Conservation (phyloP, 2,888 invertebrate genomes). For the Bhutanitis thaidina region DNA sequence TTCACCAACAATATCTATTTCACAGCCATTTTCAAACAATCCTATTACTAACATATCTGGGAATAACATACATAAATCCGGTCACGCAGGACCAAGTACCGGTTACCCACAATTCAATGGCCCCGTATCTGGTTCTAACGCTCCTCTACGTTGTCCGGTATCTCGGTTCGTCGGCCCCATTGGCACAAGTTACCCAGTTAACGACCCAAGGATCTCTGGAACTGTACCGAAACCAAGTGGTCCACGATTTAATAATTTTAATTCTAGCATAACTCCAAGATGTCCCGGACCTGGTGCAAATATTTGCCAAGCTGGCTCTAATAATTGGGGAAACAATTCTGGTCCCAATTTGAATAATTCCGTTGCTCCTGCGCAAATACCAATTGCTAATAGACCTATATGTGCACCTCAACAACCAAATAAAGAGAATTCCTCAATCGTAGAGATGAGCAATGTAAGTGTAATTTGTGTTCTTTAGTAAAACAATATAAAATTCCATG, state of each 20-base stretch:
- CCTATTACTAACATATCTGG: background rate
- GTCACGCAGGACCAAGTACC: background rate
- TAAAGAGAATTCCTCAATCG: background rate
- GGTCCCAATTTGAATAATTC: background rate
- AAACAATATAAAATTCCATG: too few relatives aligned
- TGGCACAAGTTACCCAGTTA: background rate
- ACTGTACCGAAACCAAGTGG: background rate
- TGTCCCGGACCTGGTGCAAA: background rate
- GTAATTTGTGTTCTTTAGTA: too few relatives aligned
- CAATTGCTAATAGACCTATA: background rate
- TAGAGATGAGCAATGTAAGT: constrained; percentile 18
- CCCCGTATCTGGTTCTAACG: background rate
- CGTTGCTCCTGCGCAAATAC: background rate
- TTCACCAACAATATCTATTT: background rate
- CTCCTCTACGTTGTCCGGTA: background rate
- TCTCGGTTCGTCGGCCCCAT: background rate
- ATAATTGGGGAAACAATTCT: background rate
- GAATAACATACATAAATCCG: background rate
- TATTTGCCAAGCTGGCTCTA: background rate
- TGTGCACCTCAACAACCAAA: background rate
- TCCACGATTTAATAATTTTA: background rate
- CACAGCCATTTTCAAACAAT: background rate
- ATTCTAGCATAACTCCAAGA: background rate
- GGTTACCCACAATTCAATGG: background rate
- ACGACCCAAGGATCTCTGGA: background rate